phyloP scores from a whole-genome alignment of 2,113 vertebrate species.

The Dolichotis patagonum region DNA sequence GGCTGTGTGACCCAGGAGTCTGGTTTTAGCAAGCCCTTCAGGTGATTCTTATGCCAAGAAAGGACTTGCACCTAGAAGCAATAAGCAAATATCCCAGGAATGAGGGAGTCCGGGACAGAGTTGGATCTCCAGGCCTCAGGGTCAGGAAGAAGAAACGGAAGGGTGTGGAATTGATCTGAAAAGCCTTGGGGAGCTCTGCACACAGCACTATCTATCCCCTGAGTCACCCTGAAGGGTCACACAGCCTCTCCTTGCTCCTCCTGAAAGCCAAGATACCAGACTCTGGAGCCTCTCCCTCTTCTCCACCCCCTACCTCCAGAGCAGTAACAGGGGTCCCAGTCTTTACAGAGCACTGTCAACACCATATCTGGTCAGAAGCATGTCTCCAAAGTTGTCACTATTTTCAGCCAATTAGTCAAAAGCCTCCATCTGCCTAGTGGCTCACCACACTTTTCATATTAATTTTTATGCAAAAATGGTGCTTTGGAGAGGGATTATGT shows the following conservation, averaged over 20 bases:
- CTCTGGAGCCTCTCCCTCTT: not conserved
- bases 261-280: not conserved
- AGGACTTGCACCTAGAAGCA: not conserved
- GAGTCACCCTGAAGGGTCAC: not conserved
- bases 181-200: not conserved
- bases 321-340: conserved; percentile 41
- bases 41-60: not conserved
- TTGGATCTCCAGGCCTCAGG: not conserved
- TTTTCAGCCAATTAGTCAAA: conserved; percentile 75
- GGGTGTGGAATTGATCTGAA: too few species aligned
- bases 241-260: not conserved
- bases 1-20: not conserved
- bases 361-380: conserved; percentile 48
- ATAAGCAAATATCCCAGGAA: not conserved
- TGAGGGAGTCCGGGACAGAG: not conserved
- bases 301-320: not conserved
- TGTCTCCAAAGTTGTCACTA: conserved; percentile 59
- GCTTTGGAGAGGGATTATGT: conserved; percentile 46
- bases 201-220: not conserved
- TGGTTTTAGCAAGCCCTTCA: not conserved
- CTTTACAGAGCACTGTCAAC: conserved; percentile 17
- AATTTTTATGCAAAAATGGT: conserved; percentile 70
- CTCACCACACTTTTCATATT: conserved; percentile 61
- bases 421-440: conserved; percentile 59
- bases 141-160: not conserved